Evolutionary conservation across 2,888 invertebrate species (phyloP).

Genomic region (Drosophila nr. perissopoda): DNA sequence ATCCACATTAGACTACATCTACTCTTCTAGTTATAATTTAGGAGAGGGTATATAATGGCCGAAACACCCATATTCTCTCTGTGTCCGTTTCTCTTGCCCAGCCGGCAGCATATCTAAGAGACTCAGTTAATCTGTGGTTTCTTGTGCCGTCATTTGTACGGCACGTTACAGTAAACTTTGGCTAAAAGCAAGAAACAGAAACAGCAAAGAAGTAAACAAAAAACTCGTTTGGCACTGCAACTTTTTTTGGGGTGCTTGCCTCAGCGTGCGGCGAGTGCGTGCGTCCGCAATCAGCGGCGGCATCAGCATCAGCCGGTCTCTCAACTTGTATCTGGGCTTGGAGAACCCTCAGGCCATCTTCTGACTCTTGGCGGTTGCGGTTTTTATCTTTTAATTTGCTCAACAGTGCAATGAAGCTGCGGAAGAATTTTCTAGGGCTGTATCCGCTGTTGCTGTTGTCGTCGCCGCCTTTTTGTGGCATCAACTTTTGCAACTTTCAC

Average conservation of each 20-base stretch:
- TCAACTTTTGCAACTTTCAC: conserved; percentile 73
- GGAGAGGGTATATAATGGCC: conserved; percentile 4
- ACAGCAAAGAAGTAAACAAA: conserved; percentile 13
- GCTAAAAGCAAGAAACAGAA: conserved; percentile 43
- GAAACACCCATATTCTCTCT: neutral
- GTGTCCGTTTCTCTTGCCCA: neutral
- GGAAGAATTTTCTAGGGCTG: conserved; percentile 49
- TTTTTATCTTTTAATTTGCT: conserved; percentile 58
- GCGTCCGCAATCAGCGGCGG: conserved; percentile 60
- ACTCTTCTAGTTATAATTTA: too few species aligned
- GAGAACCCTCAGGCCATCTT: conserved; percentile 50
- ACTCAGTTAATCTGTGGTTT: conserved; percentile 34
- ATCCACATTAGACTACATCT: neutral
- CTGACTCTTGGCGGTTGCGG: conserved; percentile 46
- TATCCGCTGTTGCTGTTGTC: conserved; percentile 11
- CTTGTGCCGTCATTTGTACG: conserved; percentile 55
- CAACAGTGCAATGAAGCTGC: conserved; percentile 38
- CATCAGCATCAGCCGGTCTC: conserved; percentile 42
- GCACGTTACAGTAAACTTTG: conserved; percentile 65
- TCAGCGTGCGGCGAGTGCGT: conserved; percentile 73
- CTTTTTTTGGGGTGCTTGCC: conserved; percentile 58
- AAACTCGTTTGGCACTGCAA: conserved; percentile 65
- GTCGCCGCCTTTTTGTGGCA: conserved; percentile 32
- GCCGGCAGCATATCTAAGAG: conserved; percentile 8
- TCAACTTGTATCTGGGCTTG: conserved; percentile 29